Evolutionary conservation across 2,113 vertebrate species (phyloP), one percentile per base, ranked within the genome.

Genomic region (Siniperca chuatsi): DNA sequence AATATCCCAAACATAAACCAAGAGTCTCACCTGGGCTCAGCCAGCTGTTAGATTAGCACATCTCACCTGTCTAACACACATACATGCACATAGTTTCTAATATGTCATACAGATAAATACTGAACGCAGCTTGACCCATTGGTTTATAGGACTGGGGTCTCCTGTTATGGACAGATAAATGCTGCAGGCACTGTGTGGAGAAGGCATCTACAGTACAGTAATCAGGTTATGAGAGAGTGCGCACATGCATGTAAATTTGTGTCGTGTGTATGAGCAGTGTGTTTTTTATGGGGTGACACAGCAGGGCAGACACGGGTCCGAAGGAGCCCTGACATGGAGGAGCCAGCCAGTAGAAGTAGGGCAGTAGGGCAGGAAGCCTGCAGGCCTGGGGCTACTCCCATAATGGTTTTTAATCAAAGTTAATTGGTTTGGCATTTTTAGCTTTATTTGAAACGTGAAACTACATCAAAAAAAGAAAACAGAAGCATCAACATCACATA

Each of bases 311-410:
- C 60, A 33, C 0, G 44, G 48, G 66, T 66, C 40, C 13, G 21
- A 62, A 71, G 9, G 61, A 44, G 44, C 35, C 48, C 35, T 33
- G 61, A 88, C 40, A 72, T 78, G 57, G 79, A 74, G 76, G 58
- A 35, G 62, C 66, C 68, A 80, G 82, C 20, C 42, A 44, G 81
- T 48, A 64, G 82, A 93, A 88, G 75, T 91, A 91, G 92, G 93
- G 73, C 86, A 94, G 86, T 93, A 74, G 89, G 83, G 25, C 87
- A 83, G 68, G 42, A 69, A n/a, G 80, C 44, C 83, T 73, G 35
- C 42, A 35, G 29, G 73, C 78, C 71, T 37, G 29, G 64, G 67
- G 73, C 69, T 33, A 58, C 74, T 50, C 54, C 60, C 65, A 40
- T 44, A 85, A 78, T 75, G 61, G 12, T 73, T 87, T 87, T 87